Conservation (phyloP, 35 echinoderm and acorn worm species). For the Ophiothrix spiculata region DNA sequence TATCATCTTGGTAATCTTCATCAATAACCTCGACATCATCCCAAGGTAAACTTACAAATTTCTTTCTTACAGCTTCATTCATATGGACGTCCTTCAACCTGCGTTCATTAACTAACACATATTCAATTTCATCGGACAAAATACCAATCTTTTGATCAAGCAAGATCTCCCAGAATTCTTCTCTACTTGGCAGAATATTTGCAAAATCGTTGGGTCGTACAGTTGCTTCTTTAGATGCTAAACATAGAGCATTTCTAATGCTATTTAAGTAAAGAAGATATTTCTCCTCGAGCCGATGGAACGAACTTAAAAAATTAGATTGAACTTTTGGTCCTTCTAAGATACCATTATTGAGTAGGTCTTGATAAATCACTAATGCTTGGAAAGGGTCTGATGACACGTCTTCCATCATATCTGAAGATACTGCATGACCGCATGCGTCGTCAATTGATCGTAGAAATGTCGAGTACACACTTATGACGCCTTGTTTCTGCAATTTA, state of each 20-base stretch:
- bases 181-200: background rate
- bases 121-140: background rate
- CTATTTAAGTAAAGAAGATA: background rate
- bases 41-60: background rate
- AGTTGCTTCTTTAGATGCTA: background rate
- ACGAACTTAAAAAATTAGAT: background rate
- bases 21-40: no score
- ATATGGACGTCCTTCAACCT: background rate
- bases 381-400: background rate
- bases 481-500: background rate
- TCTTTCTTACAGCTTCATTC: background rate
- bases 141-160: background rate
- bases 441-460: background rate
- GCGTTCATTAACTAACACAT: background rate
- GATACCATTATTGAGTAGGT: background rate
- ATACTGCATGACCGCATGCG: background rate
- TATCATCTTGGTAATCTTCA: no score
- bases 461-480: background rate
- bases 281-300: background rate
- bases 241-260: background rate
- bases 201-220: background rate
- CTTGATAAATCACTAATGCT: background rate
- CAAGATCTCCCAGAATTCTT: background rate
- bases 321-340: background rate
- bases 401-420: background rate